Evolutionary conservation across 2,888 invertebrate genomes (phyloP).

Genomic region (Erebia aethiops): DNA sequence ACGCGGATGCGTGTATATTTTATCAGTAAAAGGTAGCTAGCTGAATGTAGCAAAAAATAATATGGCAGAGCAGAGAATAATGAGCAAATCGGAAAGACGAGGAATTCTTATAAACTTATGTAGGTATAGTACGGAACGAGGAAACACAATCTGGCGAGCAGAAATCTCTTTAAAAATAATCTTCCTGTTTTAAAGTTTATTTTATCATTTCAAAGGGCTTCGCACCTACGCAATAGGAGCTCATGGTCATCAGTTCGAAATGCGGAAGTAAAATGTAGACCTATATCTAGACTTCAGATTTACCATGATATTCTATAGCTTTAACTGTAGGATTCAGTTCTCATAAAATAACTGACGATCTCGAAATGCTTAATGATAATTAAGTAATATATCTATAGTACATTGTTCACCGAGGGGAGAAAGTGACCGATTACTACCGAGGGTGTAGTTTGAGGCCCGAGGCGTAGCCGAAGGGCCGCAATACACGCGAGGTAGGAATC

Average conservation of each 20-base stretch:
- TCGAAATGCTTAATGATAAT: too few relatives aligned
- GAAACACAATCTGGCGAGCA: background rate
- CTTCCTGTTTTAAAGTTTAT: background rate
- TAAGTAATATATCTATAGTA: too few relatives aligned
- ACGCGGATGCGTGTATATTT: background rate
- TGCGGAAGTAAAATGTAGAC: background rate
- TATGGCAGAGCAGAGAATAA: slow-evolving; percentile 7
- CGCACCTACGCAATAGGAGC: background rate
- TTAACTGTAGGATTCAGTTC: too few relatives aligned
- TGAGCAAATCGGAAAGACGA: slow-evolving; percentile 5
- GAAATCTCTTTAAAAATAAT: background rate
- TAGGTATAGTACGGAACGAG: background rate
- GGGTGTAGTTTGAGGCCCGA: too few relatives aligned
- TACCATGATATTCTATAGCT: too few relatives aligned
- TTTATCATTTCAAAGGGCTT: slow-evolving; percentile 5
- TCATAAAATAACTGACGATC: too few relatives aligned
- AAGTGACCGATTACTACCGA: too few relatives aligned
- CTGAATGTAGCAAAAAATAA: background rate
- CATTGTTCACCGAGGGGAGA: too few relatives aligned
- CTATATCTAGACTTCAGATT: background rate
- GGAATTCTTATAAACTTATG: slow-evolving; percentile 3
- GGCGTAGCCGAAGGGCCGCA: too few relatives aligned
- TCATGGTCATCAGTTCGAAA: background rate
- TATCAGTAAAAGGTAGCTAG: background rate
- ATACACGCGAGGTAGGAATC: too few relatives aligned